These are phyloP conservation scores for Zoroaster sp. DNA, from an alignment of 53 echinoderm and acorn worm genomes.

Conservation along the genomic window DNA sequence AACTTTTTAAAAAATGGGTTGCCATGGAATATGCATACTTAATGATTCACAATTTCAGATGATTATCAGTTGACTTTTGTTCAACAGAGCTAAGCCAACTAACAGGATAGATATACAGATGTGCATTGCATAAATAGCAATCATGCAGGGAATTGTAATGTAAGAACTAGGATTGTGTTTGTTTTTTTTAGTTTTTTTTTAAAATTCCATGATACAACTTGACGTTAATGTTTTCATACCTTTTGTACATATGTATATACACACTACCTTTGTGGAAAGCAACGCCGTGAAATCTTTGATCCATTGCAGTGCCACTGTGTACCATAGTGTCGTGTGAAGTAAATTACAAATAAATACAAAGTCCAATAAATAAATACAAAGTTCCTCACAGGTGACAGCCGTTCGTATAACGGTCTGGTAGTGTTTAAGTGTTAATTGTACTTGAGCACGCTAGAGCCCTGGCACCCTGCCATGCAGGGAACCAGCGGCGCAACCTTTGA, in stretches of 20 bases:
- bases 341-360: conserved; percentile 53
- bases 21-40: too few relatives aligned
- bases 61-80: too few relatives aligned
- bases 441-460: too few relatives aligned
- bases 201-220: background rate
- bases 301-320: background rate
- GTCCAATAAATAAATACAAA: conserved; percentile 48
- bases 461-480: background rate
- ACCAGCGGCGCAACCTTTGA: background rate
- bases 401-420: background rate
- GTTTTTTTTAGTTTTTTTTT: background rate
- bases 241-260: conserved; percentile 39
- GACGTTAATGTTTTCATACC: conserved; percentile 3
- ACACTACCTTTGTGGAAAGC: background rate
- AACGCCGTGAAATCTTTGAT: too few relatives aligned
- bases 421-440: too few relatives aligned
- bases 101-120: background rate
- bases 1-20: too few relatives aligned
- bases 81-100: too few relatives aligned
- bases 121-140: background rate
- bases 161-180: background rate
- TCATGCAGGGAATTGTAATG: conserved; percentile 8
- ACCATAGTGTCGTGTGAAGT: background rate
- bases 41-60: too few relatives aligned
- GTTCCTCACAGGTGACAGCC: background rate